Evolutionary conservation across 2,888 invertebrate genomes (phyloP).

Genomic region (Ophion ellenae): DNA sequence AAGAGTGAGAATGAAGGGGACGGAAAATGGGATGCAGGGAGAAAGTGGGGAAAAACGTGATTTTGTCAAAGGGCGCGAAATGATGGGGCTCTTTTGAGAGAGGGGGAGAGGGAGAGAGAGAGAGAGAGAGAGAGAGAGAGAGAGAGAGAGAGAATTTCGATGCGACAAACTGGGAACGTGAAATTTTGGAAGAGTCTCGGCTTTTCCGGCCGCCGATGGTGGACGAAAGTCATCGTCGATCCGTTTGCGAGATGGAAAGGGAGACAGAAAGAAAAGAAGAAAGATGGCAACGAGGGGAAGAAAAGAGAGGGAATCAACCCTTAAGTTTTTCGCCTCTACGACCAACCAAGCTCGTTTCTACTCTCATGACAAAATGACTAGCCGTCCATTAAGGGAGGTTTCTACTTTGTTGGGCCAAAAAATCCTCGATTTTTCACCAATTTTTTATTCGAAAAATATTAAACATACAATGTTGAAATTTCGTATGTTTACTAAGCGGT

Average conservation of each 20-base stretch:
- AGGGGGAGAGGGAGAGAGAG: too few relatives aligned
- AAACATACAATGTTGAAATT: too few relatives aligned
- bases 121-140: too few relatives aligned
- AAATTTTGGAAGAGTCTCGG: conserved; percentile 64
- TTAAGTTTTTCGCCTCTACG: neutral
- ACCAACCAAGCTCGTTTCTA: too few relatives aligned
- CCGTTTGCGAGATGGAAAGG: neutral
- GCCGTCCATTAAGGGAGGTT: too few relatives aligned
- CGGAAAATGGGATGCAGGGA: neutral
- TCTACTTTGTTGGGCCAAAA: too few relatives aligned
- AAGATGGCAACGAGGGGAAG: conserved; percentile 3
- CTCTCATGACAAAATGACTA: too few relatives aligned
- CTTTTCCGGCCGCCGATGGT: conserved; percentile 65
- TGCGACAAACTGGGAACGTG: conserved; percentile 42
- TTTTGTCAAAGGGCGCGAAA: conserved; percentile 26
- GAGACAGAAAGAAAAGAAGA: neutral
- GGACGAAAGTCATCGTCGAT: conserved; percentile 20
- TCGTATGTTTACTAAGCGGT: too few relatives aligned
- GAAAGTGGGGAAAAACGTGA: conserved; percentile 22
- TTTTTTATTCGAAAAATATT: too few relatives aligned
- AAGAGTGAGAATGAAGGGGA: neutral
- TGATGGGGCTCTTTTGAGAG: neutral
- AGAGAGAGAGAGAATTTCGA: neutral
- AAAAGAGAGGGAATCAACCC: conserved; percentile 29
- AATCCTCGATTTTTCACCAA: too few relatives aligned